Base-by-base conservation (phyloP, 2,888 invertebrate species). In the Eupeodes luniger region DNA sequence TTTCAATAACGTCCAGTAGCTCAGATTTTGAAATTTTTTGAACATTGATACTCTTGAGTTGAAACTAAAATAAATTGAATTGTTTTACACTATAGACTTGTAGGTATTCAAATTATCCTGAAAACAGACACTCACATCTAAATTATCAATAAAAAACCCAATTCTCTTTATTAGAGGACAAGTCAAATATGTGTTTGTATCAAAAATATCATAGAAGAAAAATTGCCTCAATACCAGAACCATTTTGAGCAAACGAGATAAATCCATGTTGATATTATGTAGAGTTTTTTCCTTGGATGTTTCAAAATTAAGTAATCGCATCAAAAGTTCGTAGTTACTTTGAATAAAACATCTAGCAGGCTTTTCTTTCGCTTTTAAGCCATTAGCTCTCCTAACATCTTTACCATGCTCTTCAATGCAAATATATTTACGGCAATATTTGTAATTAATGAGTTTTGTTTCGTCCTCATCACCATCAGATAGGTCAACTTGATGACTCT, bases 131-230 rank as follows among this genome's bases (percentile, higher is more conserved):
- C 85, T 12, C 76, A 92, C 93, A 91, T 93, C 93, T 9, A 92
- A 89, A 79, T 92, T 92, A 59, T 92, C 92, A 0, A 93, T 90
- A 79, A 92, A 93, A 11, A 93, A 90, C 6, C 92, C 92, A 51
- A 93, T 91, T 57, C 93, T 91, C 57, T 93, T 93, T 2, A 92
- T 91, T 0, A 93, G 89, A 12, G 93, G 93, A 78, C 93, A 93
- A 4, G 90, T 90, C 6, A 16, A n/a, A 40, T 90, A 90, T 27
- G 90, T 91, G 0, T 79, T 76, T 2, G 76, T 88, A 75, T 91
- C 88, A 10, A 93, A 92, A 16, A 92, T 92, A 34, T 90, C 91
- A 83, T 92, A 92, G 27, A 90, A 66, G 27, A 93, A 69, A 16
- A 93, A 90, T 5, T 90, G 90, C 9, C 91, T 91, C 90, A 92